Percentiles rank a stretch among this genome's conserved stretches.
Evolutionary conservation across 2,888 invertebrate species (phyloP).

Genomic region (Baronia brevicornis): DNA sequence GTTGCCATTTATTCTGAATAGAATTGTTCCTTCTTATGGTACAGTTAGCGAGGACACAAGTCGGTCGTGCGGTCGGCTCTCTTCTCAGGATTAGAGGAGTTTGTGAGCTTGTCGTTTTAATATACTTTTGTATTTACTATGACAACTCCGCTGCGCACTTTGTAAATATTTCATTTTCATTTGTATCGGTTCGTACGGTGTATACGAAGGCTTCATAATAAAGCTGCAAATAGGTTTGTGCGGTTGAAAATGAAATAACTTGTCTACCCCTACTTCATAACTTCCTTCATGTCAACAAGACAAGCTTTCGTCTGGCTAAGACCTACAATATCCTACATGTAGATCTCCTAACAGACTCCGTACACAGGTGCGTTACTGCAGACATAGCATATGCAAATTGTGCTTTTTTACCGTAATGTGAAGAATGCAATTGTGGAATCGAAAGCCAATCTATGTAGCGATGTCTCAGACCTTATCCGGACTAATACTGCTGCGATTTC

Average conservation of each 20-base stretch:
- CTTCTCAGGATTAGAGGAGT: constrained; percentile 15
- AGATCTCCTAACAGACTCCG: too few relatives aligned
- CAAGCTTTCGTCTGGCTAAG: too few relatives aligned
- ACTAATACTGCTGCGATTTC: too few relatives aligned
- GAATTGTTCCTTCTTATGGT: constrained; percentile 11
- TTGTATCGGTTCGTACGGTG: neutral
- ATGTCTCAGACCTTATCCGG: too few relatives aligned
- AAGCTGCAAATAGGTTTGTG: neutral
- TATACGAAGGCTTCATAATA: neutral
- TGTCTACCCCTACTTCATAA: too few relatives aligned
- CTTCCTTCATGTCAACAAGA: too few relatives aligned
- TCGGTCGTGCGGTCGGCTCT: constrained; percentile 14
- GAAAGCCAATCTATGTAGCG: too few relatives aligned
- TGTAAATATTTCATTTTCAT: constrained; percentile 1
- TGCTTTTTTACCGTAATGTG: too few relatives aligned
- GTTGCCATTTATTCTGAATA: constrained; percentile 10
- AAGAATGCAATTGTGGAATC: too few relatives aligned
- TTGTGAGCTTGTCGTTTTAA: constrained; percentile 5
- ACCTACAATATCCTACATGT: too few relatives aligned
- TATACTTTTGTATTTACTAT: constrained; percentile 5
- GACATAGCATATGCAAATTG: too few relatives aligned
- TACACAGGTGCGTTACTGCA: too few relatives aligned
- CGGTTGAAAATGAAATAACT: neutral
- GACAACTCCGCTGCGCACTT: constrained; percentile 4
- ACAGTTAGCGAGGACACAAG: constrained; percentile 10